Evolutionary conservation across 2,888 invertebrate species (phyloP).

Genomic region (Rhogogaster chlorosoma): DNA sequence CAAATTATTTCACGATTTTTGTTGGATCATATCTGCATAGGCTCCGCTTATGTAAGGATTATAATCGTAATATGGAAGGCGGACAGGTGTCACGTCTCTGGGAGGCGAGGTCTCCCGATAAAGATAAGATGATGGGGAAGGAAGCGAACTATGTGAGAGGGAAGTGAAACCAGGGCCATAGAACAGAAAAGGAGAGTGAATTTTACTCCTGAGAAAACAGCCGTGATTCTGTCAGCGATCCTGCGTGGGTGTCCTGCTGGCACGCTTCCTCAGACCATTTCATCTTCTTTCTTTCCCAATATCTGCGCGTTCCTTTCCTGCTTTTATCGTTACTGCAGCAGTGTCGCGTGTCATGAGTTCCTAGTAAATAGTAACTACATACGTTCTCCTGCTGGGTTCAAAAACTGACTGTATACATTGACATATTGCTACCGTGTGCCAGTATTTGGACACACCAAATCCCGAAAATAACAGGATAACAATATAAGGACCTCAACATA

Average conservation of each 20-base stretch:
- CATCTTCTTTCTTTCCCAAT: background rate
- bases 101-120: background rate
- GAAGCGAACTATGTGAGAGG: background rate
- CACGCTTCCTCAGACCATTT: slow-evolving; percentile 47
- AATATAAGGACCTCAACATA: background rate
- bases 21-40: background rate
- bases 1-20: background rate
- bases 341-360: slow-evolving; percentile 64
- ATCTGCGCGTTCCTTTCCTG: slow-evolving; percentile 18
- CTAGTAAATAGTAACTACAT: slow-evolving; percentile 9
- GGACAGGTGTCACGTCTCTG: slow-evolving; percentile 21
- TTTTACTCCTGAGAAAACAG: slow-evolving; percentile 60
- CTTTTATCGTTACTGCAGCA: slow-evolving; percentile 50
- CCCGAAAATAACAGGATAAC: background rate
- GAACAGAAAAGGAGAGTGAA: background rate
- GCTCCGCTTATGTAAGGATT: background rate
- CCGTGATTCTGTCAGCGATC: slow-evolving; percentile 66
- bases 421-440: background rate
- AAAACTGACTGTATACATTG: background rate
- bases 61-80: slow-evolving; percentile 13
- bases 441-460: background rate
- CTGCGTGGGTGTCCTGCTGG: slow-evolving; percentile 52
- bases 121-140: background rate
- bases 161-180: background rate
- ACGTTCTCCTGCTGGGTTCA: slow-evolving; percentile 5